Evolutionary conservation across 37 sponge, comb jelly and placozoan species (phyloP).

Genomic region (Aphrocallistes beatrix): DNA sequence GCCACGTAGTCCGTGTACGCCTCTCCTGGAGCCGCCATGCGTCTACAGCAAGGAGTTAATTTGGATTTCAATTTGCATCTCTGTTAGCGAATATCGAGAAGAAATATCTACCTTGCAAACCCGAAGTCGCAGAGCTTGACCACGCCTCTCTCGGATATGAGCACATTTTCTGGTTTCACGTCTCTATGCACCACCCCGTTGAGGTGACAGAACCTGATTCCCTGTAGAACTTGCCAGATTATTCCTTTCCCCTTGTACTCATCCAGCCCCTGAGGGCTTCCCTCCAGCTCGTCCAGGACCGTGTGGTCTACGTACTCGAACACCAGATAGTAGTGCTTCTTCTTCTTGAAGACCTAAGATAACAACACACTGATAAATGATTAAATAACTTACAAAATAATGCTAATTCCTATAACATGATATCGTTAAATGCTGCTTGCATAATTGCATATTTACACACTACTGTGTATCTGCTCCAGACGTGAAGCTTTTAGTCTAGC

Average conservation of each 20-base stretch:
- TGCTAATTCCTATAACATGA: too few relatives aligned
- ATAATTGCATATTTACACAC: too few relatives aligned
- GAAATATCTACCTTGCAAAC: slow-evolving; percentile 63
- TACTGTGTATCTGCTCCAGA: too few relatives aligned
- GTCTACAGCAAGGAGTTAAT: neutral
- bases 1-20: slow-evolving; percentile 98
- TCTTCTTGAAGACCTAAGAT: slow-evolving; percentile 60
- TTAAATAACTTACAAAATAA: too few relatives aligned
- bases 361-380: too few relatives aligned
- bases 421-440: too few relatives aligned
- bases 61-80: neutral
- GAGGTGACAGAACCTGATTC: slow-evolving; percentile 84
- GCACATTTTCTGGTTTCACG: slow-evolving; percentile 96
- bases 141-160: slow-evolving; percentile 81
- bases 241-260: slow-evolving; percentile 51
- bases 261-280: slow-evolving; percentile 68
- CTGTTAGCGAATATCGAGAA: neutral
- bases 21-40: slow-evolving; percentile 84
- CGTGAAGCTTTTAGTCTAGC: too few relatives aligned
- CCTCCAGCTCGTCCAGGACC: slow-evolving; percentile 87
- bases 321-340: slow-evolving; percentile 84
- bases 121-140: slow-evolving; percentile 99
- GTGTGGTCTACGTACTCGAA: slow-evolving; percentile 99
- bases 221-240: slow-evolving; percentile 87
- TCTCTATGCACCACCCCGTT: slow-evolving; percentile 93